Evolutionary conservation across 2,888 invertebrate genomes (phyloP).

Genomic region (Carterocephalus palaemon): DNA sequence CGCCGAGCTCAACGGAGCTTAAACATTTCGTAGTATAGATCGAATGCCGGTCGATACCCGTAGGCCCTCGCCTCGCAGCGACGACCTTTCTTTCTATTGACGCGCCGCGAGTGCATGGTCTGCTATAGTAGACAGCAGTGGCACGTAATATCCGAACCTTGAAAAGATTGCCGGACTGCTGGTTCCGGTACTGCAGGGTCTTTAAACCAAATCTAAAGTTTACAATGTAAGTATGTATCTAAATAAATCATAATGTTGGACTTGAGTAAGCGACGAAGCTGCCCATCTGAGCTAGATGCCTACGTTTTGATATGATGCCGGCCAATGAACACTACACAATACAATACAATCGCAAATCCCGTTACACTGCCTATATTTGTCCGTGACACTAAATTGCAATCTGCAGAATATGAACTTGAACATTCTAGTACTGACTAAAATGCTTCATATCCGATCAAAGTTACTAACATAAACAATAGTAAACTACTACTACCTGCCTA

Average conservation of each 20-base stretch:
- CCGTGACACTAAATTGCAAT: not conserved
- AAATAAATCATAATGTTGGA: not conserved
- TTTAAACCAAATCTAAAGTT: not conserved
- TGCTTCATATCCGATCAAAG: too few relatives aligned
- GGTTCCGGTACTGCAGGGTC: not conserved
- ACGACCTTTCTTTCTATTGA: slow-evolving; percentile 4
- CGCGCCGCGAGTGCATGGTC: slow-evolving; percentile 26
- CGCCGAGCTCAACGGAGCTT: slow-evolving; percentile 8
- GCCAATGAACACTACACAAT: not conserved
- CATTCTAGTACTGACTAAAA: too few relatives aligned
- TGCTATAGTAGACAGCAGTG: not conserved
- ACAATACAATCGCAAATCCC: slow-evolving; percentile 2
- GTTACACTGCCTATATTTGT: not conserved
- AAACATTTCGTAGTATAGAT: slow-evolving; percentile 25
- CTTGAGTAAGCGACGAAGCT: not conserved
- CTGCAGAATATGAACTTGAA: not conserved
- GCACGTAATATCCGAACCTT: not conserved
- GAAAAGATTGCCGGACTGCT: not conserved
- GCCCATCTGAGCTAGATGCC: not conserved
- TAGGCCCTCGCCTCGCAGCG: slow-evolving; percentile 33
- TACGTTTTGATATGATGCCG: not conserved
- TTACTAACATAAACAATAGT: too few relatives aligned
- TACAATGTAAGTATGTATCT: slow-evolving; percentile 4
- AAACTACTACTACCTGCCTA: too few relatives aligned
- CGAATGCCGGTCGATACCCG: slow-evolving; percentile 53